Evolutionary conservation across 2,113 vertebrate genomes (phyloP).

Genomic region (Lampris incognitus): DNA sequence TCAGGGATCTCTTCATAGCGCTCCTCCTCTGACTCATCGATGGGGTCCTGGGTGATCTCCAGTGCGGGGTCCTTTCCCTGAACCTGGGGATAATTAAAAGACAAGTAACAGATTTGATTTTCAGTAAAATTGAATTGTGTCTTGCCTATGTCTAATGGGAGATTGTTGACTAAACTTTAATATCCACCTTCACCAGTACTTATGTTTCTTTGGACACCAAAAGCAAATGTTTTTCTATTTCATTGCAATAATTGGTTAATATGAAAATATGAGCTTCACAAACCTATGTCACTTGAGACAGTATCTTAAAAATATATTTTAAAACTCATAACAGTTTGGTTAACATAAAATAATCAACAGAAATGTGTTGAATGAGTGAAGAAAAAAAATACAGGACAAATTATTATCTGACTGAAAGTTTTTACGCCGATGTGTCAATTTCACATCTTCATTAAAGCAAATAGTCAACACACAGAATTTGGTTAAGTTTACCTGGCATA

Average conservation of each 20-base stretch:
- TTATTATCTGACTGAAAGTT: no score
- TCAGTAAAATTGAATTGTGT: neutral
- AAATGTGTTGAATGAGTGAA: no score
- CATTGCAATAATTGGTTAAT: neutral
- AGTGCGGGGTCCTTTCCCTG: constrained; percentile 98
- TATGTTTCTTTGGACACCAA: neutral
- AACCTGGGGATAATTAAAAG: constrained; percentile 79
- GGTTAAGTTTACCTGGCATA: constrained; percentile 90
- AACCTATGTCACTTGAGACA: neutral
- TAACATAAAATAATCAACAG: no score
- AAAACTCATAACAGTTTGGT: no score
- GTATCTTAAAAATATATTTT: no score
- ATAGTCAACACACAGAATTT: neutral
- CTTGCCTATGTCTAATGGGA: neutral
- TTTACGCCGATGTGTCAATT: no score
- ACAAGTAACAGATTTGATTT: neutral
- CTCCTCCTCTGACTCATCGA: constrained; percentile 98
- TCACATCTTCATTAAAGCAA: neutral
- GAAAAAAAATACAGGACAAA: no score
- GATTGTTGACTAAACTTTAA: no score
- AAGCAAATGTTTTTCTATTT: neutral
- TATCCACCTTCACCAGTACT: neutral
- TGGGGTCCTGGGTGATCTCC: constrained; percentile 98
- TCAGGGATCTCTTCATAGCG: constrained; percentile 97
- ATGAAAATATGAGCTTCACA: neutral